Conservation (phyloP, 2,797 vertebrate genomes). For the Acomys russatus region DNA sequence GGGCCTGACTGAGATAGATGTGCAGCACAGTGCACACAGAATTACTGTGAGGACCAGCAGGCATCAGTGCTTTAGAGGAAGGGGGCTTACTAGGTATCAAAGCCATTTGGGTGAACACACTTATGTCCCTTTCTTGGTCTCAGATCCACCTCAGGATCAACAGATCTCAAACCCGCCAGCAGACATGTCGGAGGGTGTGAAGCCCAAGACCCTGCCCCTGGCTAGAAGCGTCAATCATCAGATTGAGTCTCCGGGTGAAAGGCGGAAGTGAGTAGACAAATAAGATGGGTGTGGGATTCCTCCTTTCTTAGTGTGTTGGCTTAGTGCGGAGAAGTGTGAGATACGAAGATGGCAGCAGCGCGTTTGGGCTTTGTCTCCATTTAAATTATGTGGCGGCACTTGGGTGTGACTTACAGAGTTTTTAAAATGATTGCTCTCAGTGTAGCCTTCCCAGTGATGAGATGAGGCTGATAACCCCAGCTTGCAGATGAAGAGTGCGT, state of each 20-base stretch:
- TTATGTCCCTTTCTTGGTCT: constrained; percentile 28
- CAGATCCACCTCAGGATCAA: constrained; percentile 89
- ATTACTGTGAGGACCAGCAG: neutral
- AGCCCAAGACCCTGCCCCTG: constrained; percentile 87
- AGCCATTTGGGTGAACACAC: neutral
- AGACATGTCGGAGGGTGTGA: constrained; percentile 80
- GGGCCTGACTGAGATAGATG: too few species aligned
- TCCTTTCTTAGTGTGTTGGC: neutral
- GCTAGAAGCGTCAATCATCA: constrained; percentile 87
- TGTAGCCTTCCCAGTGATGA: neutral
- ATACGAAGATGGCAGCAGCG: neutral
- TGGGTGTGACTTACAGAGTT: neutral
- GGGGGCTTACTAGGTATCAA: neutral
- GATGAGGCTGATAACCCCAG: neutral
- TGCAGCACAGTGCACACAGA: neutral
- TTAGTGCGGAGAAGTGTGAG: neutral
- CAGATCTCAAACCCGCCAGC: constrained; percentile 86
- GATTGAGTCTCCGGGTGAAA: constrained; percentile 87
- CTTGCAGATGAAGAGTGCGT: constrained; percentile 33
- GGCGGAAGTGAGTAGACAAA: constrained; percentile 90
- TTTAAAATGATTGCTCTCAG: neutral
- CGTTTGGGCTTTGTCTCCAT: neutral
- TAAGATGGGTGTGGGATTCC: neutral
- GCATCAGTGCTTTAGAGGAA: neutral
- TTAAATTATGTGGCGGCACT: neutral